Conservation (phyloP, 2,888 invertebrate species). For the Eupithecia subumbrata region DNA sequence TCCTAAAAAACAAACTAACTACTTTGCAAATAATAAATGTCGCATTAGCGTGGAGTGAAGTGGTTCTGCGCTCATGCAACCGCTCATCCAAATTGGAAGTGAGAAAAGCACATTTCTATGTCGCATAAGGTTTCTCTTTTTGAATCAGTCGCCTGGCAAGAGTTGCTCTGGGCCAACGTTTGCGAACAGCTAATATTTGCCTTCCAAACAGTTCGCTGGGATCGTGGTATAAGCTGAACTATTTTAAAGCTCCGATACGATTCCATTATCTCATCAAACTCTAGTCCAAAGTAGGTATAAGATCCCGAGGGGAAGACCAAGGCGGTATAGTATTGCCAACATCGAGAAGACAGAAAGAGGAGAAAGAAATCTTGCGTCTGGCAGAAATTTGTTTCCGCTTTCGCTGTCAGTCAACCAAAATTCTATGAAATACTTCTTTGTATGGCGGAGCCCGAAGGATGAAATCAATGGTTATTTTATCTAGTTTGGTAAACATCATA, state of each 20-base stretch:
- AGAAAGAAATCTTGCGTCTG: no score
- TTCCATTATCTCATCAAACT: neutral
- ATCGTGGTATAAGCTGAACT: conserved; percentile 11
- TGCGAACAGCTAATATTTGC: conserved; percentile 36
- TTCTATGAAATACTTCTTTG: no score
- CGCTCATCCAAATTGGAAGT: conserved; percentile 29
- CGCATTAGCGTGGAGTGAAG: neutral
- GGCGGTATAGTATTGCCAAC: neutral
- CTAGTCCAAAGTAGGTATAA: neutral
- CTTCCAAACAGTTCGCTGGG: conserved; percentile 30
- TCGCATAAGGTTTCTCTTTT: conserved; percentile 6
- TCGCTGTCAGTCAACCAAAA: no score
- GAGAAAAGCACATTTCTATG: conserved; percentile 22
- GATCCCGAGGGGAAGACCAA: no score
- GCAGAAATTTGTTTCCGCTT: no score
- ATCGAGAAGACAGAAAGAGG: no score
- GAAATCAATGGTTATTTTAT: no score
- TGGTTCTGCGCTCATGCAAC: conserved; percentile 2
- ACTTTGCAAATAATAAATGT: neutral
- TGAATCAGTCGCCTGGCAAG: conserved; percentile 25
- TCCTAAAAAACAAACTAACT: no score
- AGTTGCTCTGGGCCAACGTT: conserved; percentile 32
- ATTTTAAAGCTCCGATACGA: conserved; percentile 27
- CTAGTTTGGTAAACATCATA: no score
- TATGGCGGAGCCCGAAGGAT: no score